These are phyloP conservation scores for Ceyx erithaca DNA, from an alignment of 2,797 vertebrate genomes.

Conservation along the genomic window DNA sequence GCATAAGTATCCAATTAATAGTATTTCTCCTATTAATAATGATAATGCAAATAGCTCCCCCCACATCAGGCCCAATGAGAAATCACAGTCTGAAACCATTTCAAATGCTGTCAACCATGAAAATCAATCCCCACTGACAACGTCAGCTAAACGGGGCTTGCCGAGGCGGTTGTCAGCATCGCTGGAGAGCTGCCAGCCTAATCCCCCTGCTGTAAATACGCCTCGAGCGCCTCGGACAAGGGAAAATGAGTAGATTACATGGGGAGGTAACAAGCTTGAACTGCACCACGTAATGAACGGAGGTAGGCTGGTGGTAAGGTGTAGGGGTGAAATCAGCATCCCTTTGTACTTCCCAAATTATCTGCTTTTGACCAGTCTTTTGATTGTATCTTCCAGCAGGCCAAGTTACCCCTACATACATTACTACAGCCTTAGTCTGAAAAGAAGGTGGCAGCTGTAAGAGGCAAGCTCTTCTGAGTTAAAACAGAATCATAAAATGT, in stretches of 20 bases:
- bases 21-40: slow-evolving; percentile 9
- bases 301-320: neutral
- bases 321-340: neutral
- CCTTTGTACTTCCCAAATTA: neutral
- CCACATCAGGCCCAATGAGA: slow-evolving; percentile 9
- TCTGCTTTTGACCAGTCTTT: neutral
- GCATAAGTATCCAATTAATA: slow-evolving; percentile 20
- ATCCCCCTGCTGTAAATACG: slow-evolving; percentile 58
- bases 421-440: neutral
- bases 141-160: neutral
- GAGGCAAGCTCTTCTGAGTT: neutral
- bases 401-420: neutral
- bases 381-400: neutral
- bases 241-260: slow-evolving; percentile 69
- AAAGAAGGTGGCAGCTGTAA: neutral
- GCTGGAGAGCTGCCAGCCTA: slow-evolving; percentile 66
- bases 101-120: slow-evolving; percentile 47
- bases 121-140: slow-evolving; percentile 67
- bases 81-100: slow-evolving; percentile 61
- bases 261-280: slow-evolving; percentile 52
- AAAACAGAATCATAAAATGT: neutral
- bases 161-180: neutral
- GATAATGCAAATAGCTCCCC: slow-evolving; percentile 37
- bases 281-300: neutral
- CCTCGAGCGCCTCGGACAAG: slow-evolving; percentile 1